phyloP scores from a whole-genome alignment of 2,113 vertebrate species.

The Kryptolebias marmoratus region DNA sequence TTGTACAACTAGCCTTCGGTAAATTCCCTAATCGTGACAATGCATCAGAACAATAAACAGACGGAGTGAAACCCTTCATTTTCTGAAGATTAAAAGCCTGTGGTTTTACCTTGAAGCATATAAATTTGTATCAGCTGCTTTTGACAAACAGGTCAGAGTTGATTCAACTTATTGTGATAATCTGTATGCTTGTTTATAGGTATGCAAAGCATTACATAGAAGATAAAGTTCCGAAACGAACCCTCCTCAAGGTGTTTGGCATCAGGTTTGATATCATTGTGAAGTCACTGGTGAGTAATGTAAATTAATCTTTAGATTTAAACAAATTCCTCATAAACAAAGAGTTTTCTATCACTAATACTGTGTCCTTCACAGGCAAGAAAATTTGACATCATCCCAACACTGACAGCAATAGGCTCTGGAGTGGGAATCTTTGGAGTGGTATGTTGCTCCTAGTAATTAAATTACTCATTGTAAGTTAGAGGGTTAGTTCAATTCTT shows the following conservation, averaged over 20 bases:
- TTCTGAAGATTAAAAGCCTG: no score
- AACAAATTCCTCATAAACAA: background rate
- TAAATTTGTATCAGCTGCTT: background rate
- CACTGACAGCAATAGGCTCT: constrained; percentile 94
- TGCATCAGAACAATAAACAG: no score
- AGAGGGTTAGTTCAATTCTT: background rate
- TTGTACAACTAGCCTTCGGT: no score
- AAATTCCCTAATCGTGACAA: background rate
- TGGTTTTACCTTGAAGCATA: no score
- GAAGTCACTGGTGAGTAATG: constrained; percentile 85
- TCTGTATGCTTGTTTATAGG: constrained; percentile 60
- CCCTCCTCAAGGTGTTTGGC: constrained; percentile 94
- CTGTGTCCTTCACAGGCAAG: constrained; percentile 82
- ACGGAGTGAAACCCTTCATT: background rate
- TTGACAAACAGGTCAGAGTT: background rate
- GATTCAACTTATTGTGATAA: background rate
- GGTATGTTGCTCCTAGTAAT: constrained; percentile 79
- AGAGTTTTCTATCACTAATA: accelerated
- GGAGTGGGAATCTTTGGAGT: constrained; percentile 98
- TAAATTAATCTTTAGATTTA: accelerated
- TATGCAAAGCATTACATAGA: constrained; percentile 90
- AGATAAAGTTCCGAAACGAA: constrained; percentile 77
- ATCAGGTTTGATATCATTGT: constrained; percentile 93
- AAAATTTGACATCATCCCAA: constrained; percentile 97
- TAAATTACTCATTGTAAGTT: background rate